Percentiles rank a stretch among this genome's conserved stretches.
Evolutionary conservation across 2,113 vertebrate genomes (phyloP).

Genomic region (Xenopus laevis): DNA sequence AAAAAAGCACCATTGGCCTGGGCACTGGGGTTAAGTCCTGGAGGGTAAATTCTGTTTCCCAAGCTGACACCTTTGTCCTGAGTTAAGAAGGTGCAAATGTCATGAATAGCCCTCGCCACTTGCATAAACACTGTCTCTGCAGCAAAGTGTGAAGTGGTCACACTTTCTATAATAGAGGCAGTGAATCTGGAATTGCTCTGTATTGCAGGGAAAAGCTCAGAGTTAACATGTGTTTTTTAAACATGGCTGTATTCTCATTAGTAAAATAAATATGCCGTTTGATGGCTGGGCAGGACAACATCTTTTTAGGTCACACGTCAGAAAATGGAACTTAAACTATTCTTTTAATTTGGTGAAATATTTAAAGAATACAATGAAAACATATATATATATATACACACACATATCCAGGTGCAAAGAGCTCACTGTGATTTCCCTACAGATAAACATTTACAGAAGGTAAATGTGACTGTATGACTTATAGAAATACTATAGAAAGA

Average conservation of each 20-base stretch:
- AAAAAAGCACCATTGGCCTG: neutral
- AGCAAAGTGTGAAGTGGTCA: conserved; percentile 36
- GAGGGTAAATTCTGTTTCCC: conserved; percentile 30
- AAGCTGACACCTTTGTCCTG: conserved; percentile 36
- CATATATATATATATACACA: too few relatives aligned
- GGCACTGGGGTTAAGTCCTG: conserved; percentile 7
- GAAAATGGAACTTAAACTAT: too few relatives aligned
- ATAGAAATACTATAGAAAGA: too few relatives aligned
- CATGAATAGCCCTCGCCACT: conserved; percentile 28
- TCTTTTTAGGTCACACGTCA: too few relatives aligned
- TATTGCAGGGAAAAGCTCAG: conserved; percentile 7
- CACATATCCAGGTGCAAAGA: too few relatives aligned
- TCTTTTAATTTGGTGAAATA: too few relatives aligned
- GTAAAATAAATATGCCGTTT: neutral
- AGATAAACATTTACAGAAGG: too few relatives aligned
- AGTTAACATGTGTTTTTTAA: conserved; percentile 25
- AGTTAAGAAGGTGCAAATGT: conserved; percentile 24
- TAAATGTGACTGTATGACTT: too few relatives aligned
- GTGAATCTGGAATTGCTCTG: neutral
- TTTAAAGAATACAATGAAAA: too few relatives aligned
- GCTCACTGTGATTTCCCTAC: too few relatives aligned
- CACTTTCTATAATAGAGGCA: conserved; percentile 23
- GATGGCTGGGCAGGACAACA: too few relatives aligned
- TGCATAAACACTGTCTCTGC: conserved; percentile 30
- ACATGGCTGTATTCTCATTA: neutral